These are phyloP conservation scores for Crocallis elinguaria DNA, from an alignment of 2,888 invertebrate species.

Conservation along the genomic window DNA sequence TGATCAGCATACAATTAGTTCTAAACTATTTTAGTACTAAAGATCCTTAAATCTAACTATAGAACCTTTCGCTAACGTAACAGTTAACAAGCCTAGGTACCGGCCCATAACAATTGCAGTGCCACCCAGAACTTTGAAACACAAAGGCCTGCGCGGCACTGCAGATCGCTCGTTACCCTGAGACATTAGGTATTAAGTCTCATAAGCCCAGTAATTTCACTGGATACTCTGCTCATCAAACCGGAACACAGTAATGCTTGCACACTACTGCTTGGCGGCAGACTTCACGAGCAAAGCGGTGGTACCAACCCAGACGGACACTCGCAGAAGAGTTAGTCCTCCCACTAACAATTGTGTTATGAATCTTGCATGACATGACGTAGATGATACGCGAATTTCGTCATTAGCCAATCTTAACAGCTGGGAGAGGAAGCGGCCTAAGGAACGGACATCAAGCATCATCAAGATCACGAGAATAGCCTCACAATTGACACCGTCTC, in stretches of 20 bases:
- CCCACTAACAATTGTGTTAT: not conserved
- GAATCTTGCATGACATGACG: not conserved
- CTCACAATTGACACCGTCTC: slow-evolving; percentile 22
- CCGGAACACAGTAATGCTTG: too few relatives aligned
- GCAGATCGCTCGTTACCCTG: too few relatives aligned
- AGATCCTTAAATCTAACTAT: not conserved
- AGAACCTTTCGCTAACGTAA: not conserved
- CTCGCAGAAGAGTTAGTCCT: too few relatives aligned
- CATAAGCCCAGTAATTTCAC: too few relatives aligned
- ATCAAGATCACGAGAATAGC: slow-evolving; percentile 19
- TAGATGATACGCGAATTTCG: slow-evolving; percentile 19
- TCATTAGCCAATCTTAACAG: slow-evolving; percentile 12
- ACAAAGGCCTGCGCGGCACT: too few relatives aligned
- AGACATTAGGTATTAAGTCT: too few relatives aligned
- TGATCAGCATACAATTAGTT: not conserved
- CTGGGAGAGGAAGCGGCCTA: slow-evolving; percentile 27
- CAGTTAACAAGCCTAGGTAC: not conserved
- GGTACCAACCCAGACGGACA: too few relatives aligned
- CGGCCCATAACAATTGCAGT: too few relatives aligned
- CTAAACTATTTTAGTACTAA: not conserved
- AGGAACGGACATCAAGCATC: slow-evolving; percentile 17
- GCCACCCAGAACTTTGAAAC: too few relatives aligned
- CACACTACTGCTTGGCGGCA: too few relatives aligned
- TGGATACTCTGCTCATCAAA: too few relatives aligned
- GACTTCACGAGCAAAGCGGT: too few relatives aligned